phyloP scores from a whole-genome alignment of 2,113 vertebrate genomes.

The Daphoenositta chrysoptera region DNA sequence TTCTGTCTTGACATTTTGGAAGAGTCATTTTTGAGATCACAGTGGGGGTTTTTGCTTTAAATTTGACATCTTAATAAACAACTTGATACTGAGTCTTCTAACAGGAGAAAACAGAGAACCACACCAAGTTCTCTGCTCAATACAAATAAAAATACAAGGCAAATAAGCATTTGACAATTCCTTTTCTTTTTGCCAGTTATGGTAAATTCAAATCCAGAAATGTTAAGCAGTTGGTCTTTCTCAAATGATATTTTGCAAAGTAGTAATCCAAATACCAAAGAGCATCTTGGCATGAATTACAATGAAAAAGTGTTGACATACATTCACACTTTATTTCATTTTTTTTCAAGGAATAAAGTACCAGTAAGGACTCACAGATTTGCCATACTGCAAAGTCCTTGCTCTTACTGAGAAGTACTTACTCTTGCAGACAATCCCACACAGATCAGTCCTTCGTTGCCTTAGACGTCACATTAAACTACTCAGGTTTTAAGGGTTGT shows the following conservation, averaged over 20 bases:
- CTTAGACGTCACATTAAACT: not conserved
- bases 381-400: not conserved
- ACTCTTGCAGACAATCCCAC: not conserved
- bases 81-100: not conserved
- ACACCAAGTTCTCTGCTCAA: not conserved
- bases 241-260: not conserved
- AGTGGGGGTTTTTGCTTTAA: not conserved
- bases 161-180: not conserved
- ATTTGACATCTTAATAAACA: not conserved
- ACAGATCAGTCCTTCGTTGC: not conserved
- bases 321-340: not conserved
- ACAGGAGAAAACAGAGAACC: not conserved
- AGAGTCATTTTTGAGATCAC: not conserved
- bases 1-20: not conserved
- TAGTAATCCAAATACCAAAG: not conserved
- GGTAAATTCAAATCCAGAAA: not conserved
- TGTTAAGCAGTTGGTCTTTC: not conserved
- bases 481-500: not conserved
- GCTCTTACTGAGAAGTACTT: not conserved
- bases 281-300: not conserved
- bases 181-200: not conserved
- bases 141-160: not conserved
- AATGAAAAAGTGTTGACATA: not conserved
- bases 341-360: not conserved
- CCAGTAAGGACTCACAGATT: fast-evolving